phyloP scores from a whole-genome alignment of 2,888 invertebrate genomes.

The Harpagoxenus sublaevis region DNA sequence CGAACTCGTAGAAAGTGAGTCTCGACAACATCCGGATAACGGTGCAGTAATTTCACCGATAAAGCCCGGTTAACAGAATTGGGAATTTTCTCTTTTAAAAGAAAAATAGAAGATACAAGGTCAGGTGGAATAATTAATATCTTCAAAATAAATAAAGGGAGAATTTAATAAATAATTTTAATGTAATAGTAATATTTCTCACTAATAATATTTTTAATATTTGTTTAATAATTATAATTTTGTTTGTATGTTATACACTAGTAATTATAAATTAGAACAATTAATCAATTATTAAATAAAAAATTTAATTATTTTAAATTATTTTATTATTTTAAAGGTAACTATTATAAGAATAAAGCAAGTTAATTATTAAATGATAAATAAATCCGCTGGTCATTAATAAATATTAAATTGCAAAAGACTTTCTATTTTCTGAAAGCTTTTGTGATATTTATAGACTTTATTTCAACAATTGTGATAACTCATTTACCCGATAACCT shows the following conservation, averaged over 20 bases:
- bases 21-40: not conserved
- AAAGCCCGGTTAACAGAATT: not conserved
- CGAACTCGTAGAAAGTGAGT: conserved; percentile 83
- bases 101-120: not conserved
- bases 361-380: not conserved
- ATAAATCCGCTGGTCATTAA: not conserved
- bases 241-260: not conserved
- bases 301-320: not conserved
- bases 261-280: not conserved
- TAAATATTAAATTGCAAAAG: not conserved
- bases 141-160: not conserved
- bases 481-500: not conserved
- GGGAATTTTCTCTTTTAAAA: conserved; percentile 4
- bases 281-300: not conserved
- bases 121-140: not conserved
- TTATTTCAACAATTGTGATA: not conserved
- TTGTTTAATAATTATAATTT: not conserved
- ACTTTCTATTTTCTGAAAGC: not conserved
- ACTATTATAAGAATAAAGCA: not conserved
- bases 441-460: not conserved
- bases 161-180: not conserved
- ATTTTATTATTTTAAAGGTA: not conserved
- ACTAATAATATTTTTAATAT: not conserved
- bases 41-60: not conserved
- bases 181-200: not conserved